Percentiles rank a stretch among this genome's conserved stretches.
Conservation (phyloP, 2,113 vertebrate genomes). For the Blennius ocellaris region DNA sequence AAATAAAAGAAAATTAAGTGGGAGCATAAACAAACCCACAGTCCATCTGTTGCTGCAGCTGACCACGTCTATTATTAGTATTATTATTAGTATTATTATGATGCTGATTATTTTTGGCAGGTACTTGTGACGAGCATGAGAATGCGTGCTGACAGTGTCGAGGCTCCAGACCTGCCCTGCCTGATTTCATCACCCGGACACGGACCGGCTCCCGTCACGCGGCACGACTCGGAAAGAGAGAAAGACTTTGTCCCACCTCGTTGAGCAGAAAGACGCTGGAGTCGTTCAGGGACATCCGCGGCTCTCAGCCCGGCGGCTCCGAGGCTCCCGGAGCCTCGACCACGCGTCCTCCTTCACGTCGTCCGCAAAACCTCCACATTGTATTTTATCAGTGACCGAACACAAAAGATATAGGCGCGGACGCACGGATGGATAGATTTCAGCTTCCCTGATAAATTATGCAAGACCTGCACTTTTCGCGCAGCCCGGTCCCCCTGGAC, state of each 20-base stretch:
- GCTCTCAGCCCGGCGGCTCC: conserved; percentile 57
- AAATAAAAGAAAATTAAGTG: neutral
- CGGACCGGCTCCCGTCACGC: conserved; percentile 1
- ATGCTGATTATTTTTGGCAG: no score
- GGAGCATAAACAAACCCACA: neutral
- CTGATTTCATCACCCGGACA: conserved; percentile 41
- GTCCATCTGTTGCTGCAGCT: conserved; percentile 60
- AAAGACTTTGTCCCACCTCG: conserved; percentile 73
- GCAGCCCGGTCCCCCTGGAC: conserved; percentile 42
- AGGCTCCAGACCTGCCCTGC: neutral
- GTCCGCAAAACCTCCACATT: conserved; percentile 24
- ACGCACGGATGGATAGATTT: conserved; percentile 69
- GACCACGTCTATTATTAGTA: conserved; percentile 4
- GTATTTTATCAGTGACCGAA: conserved; percentile 70
- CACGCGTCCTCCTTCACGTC: neutral
- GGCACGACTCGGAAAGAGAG: neutral
- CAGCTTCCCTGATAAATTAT: conserved; percentile 75
- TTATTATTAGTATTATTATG: no score
- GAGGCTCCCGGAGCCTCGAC: conserved; percentile 4
- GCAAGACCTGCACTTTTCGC: conserved; percentile 73
- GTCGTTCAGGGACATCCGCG: conserved; percentile 84
- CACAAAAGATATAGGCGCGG: conserved; percentile 61
- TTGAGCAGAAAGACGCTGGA: conserved; percentile 84
- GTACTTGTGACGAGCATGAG: conserved; percentile 1
- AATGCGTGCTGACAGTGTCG: conserved; percentile 26